Conservation (phyloP, 2,113 vertebrate genomes). For the Dissostichus mawsoni region DNA sequence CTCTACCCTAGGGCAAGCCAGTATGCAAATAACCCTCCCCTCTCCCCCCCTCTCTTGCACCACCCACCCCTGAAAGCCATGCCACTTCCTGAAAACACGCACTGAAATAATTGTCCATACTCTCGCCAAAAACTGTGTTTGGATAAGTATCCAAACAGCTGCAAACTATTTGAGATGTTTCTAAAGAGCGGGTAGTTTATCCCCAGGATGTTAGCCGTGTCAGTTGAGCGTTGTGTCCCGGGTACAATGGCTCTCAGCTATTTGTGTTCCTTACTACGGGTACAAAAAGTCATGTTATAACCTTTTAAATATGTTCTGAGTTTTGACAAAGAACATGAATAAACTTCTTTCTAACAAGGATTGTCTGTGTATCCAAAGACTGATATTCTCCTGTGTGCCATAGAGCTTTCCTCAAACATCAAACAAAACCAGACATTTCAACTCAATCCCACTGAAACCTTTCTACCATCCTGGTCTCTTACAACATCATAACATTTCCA, state of each 20-base stretch:
- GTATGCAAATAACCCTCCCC: conserved; percentile 81
- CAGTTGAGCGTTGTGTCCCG: conserved; percentile 9
- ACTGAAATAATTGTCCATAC: conserved; percentile 21
- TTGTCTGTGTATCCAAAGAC: not conserved
- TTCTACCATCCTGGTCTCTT: too few species aligned
- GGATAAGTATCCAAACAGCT: conserved; percentile 65
- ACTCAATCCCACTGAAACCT: too few species aligned
- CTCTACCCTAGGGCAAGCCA: conserved; percentile 80
- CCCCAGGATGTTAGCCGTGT: conserved; percentile 46
- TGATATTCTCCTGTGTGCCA: not conserved
- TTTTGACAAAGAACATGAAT: too few species aligned
- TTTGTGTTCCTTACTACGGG: conserved; percentile 21
- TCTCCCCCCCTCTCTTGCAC: not conserved
- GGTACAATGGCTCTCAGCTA: not conserved
- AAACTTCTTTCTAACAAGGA: not conserved
- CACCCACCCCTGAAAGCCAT: conserved; percentile 31
- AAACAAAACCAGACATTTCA: too few species aligned
- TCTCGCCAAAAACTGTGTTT: conserved; percentile 54
- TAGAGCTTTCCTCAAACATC: not conserved
- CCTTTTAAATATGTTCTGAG: not conserved
- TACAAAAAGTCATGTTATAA: not conserved
- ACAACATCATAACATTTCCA: too few species aligned
- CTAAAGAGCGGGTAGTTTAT: conserved; percentile 41
- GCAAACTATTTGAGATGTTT: conserved; percentile 62
- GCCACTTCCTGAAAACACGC: conserved; percentile 72